Conservation (phyloP, 2,797 vertebrate species). For the Pangasius mekongensis region DNA sequence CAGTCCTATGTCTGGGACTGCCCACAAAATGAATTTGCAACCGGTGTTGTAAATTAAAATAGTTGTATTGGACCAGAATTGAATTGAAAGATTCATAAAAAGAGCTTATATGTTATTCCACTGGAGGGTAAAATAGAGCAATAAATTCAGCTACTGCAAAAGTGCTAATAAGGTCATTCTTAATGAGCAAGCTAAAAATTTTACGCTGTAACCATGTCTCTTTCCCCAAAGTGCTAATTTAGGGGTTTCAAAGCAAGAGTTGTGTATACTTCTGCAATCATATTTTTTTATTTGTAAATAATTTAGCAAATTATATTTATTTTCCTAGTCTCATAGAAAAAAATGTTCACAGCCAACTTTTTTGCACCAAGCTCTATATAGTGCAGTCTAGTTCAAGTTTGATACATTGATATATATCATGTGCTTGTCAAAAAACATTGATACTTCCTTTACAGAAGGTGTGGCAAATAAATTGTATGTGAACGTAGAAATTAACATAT, state of each 20-base stretch:
- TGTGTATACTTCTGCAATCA: neutral
- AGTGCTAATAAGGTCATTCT: neutral
- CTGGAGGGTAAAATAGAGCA: neutral
- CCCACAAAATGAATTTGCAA: neutral
- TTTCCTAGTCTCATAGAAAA: neutral
- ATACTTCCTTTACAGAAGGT: neutral
- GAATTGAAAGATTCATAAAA: neutral
- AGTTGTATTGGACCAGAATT: neutral
- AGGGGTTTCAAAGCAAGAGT: neutral
- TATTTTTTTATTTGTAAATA: neutral
- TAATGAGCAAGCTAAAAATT: too few species aligned
- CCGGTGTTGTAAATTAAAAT: too few species aligned
- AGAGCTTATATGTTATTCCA: neutral
- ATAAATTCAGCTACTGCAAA: neutral
- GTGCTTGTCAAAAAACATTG: neutral
- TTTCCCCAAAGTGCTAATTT: neutral
- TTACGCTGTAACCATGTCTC: neutral
- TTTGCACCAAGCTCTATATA: neutral
- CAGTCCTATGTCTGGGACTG: too few species aligned
- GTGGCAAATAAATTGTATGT: neutral
- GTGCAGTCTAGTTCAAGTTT: neutral
- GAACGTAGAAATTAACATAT: neutral
- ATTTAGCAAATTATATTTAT: neutral
- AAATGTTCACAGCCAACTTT: neutral
- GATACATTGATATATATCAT: neutral